Evolutionary conservation across 2,888 invertebrate species (phyloP).

Genomic region (Iphiclides podalirius): DNA sequence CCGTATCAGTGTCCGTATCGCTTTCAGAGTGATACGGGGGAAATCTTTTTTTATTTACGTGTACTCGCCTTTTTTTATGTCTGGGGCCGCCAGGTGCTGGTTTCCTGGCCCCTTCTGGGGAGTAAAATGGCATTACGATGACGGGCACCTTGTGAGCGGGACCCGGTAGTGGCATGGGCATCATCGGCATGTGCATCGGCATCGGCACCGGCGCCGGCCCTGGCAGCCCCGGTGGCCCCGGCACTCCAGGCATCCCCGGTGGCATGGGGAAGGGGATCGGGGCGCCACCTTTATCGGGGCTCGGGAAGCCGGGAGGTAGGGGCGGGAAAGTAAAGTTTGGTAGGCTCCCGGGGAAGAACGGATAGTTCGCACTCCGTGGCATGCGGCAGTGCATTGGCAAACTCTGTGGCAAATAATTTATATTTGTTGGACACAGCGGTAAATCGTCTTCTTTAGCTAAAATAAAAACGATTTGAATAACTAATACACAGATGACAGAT

Average conservation of each 20-base stretch:
- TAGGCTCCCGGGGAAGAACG: slow-evolving; percentile 27
- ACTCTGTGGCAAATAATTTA: slow-evolving; percentile 60
- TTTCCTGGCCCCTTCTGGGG: slow-evolving; percentile 45
- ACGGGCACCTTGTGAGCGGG: slow-evolving; percentile 61
- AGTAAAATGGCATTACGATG: slow-evolving; percentile 72
- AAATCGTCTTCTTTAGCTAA: slow-evolving; percentile 46
- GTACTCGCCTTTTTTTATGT: slow-evolving; percentile 28
- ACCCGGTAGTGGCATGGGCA: slow-evolving; percentile 31
- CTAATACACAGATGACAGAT: slow-evolving; percentile 31
- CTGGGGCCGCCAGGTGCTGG: not conserved
- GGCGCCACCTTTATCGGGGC: slow-evolving; percentile 35
- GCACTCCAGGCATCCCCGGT: slow-evolving; percentile 34
- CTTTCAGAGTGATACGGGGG: slow-evolving; percentile 28
- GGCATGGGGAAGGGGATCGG: slow-evolving; percentile 39
- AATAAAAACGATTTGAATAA: slow-evolving; percentile 24
- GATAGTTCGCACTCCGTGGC: slow-evolving; percentile 39
- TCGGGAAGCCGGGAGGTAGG: slow-evolving; percentile 36
- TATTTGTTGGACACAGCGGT: slow-evolving; percentile 59
- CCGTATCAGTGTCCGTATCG: slow-evolving; percentile 34
- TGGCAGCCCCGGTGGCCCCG: slow-evolving; percentile 35
- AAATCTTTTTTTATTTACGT: slow-evolving; percentile 26
- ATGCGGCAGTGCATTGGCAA: slow-evolving; percentile 72
- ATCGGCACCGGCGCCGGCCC: slow-evolving; percentile 27
- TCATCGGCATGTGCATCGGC: slow-evolving; percentile 26
- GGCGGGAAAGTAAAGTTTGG: slow-evolving; percentile 26